These are phyloP conservation scores for Isurus oxyrinchus DNA, from an alignment of 2,113 vertebrate genomes.

Conservation along the genomic window DNA sequence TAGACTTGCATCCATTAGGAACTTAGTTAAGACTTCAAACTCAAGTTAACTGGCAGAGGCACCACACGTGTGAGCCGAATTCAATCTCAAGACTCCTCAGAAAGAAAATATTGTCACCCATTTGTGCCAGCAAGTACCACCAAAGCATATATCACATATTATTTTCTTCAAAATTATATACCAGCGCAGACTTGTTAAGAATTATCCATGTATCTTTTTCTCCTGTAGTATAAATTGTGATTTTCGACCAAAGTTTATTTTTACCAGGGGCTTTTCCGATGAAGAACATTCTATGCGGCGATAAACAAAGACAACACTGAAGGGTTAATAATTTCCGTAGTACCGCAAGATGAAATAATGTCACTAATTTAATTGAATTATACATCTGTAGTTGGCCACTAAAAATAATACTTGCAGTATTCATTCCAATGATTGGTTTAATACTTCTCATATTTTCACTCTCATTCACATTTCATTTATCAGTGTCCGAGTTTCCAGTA, in stretches of 20 bases:
- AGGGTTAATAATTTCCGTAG: neutral
- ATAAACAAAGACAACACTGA: neutral
- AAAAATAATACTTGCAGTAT: neutral
- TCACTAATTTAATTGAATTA: neutral
- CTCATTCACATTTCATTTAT: neutral
- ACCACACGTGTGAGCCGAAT: neutral
- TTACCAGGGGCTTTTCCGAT: neutral
- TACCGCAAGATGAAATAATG: neutral
- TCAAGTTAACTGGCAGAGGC: neutral
- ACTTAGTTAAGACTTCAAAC: neutral
- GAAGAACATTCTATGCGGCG: neutral
- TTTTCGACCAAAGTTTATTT: neutral
- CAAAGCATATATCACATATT: neutral
- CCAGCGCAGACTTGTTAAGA: neutral
- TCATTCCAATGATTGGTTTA: neutral
- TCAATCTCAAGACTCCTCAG: neutral
- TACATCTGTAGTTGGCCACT: neutral
- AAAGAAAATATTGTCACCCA: neutral
- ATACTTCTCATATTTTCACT: neutral
- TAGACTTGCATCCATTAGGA: neutral
- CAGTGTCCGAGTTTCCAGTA: neutral
- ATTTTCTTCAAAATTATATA: neutral
- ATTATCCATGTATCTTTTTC: neutral
- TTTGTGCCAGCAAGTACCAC: neutral
- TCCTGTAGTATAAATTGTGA: neutral